Evolutionary conservation across 2,888 invertebrate species (phyloP).

Genomic region (Dryobotodes eremita): DNA sequence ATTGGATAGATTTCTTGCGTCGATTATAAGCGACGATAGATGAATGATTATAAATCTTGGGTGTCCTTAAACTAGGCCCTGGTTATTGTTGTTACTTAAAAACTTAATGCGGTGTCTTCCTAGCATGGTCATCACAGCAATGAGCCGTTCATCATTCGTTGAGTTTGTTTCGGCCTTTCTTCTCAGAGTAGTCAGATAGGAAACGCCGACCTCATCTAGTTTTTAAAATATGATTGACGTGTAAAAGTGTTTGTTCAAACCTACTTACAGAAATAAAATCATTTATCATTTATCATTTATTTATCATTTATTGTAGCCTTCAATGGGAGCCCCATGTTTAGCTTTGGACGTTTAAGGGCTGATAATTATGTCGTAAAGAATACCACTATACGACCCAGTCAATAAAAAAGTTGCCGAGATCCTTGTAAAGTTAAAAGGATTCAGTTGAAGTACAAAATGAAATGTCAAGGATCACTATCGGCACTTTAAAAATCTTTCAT

Average conservation of each 20-base stretch:
- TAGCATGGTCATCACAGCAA: constrained; percentile 9
- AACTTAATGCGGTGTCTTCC: neutral
- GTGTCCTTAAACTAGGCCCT: neutral
- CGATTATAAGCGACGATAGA: neutral
- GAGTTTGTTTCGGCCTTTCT: too few species aligned
- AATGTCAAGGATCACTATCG: neutral
- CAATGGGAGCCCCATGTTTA: neutral
- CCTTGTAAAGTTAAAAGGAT: neutral
- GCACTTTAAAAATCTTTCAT: constrained; percentile 10
- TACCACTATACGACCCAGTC: constrained; percentile 19
- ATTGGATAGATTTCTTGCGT: neutral
- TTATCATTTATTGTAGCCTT: too few species aligned
- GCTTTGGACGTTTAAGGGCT: neutral
- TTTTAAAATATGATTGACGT: too few species aligned
- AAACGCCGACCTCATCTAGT: too few species aligned
- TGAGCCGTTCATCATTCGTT: neutral
- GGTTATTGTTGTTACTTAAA: neutral
- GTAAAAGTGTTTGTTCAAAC: too few species aligned
- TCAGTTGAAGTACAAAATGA: neutral
- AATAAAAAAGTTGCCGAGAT: neutral
- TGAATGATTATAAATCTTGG: neutral
- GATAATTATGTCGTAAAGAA: constrained; percentile 36
- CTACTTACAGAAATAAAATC: too few species aligned
- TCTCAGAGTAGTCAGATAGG: too few species aligned
- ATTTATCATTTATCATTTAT: too few species aligned